A percentile compares a stretch with the other conserved stretches of the same genome.
Evolutionary conservation across 2,888 invertebrate genomes (phyloP).

Genomic region (Frankliniella intonsa): DNA sequence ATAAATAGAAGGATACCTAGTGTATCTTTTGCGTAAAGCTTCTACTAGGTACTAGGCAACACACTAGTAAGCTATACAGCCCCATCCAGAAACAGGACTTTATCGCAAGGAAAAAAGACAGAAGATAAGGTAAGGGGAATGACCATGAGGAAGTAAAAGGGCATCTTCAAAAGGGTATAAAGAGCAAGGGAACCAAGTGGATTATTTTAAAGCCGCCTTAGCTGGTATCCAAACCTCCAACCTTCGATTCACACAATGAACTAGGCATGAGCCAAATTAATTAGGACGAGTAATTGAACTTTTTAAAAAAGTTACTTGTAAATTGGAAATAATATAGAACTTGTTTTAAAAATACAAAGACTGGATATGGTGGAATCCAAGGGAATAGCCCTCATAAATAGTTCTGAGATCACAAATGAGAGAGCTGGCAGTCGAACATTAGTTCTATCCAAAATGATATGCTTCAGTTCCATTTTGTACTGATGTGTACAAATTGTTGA

Average conservation of each 20-base stretch:
- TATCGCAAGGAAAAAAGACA: background rate
- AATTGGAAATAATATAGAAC: background rate
- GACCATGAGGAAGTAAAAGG: background rate
- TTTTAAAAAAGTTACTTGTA: background rate
- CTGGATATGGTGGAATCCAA: background rate
- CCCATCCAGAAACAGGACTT: background rate
- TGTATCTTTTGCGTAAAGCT: background rate
- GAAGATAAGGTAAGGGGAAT: background rate
- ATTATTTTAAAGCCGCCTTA: too few relatives aligned
- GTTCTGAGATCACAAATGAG: slow-evolving; percentile 23
- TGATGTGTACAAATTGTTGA: background rate
- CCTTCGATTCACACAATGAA: too few relatives aligned
- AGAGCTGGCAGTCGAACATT: background rate
- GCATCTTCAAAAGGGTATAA: too few relatives aligned
- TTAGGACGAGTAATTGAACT: background rate
- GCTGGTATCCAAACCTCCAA: too few relatives aligned
- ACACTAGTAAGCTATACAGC: background rate
- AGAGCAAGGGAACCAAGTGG: too few relatives aligned
- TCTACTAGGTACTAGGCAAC: slow-evolving; percentile 9
- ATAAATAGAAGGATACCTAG: slow-evolving; percentile 15
- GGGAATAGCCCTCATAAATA: slow-evolving; percentile 17
- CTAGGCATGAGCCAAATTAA: too few relatives aligned
- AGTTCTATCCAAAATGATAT: slow-evolving; percentile 15
- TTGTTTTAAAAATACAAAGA: background rate
- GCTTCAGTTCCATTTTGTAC: slow-evolving; percentile 15